These are phyloP conservation scores for Sesia bembeciformis DNA, from an alignment of 2,888 invertebrate genomes.

Conservation along the genomic window DNA sequence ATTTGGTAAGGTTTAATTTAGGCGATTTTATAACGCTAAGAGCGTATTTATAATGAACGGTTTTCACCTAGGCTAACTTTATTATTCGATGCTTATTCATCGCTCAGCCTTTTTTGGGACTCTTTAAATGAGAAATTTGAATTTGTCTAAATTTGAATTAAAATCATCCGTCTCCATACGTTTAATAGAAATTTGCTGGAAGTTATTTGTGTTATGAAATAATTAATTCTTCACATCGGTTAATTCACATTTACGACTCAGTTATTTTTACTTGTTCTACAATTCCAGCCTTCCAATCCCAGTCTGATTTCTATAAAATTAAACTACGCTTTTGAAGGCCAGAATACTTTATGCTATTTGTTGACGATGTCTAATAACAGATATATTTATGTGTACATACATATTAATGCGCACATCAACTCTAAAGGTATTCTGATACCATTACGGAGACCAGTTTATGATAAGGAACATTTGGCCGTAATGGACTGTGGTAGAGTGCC, in stretches of 20 bases:
- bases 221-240: too few species aligned
- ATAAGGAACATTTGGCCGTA: conserved; percentile 36
- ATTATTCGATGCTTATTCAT: too few species aligned
- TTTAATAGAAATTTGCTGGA: too few species aligned
- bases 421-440: conserved; percentile 43
- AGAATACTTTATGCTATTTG: conserved; percentile 45
- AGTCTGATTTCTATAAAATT: conserved; percentile 38
- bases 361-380: conserved; percentile 55
- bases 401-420: conserved; percentile 35
- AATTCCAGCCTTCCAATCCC: conserved; percentile 42
- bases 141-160: too few species aligned
- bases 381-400: conserved; percentile 33
- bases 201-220: too few species aligned
- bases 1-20: not conserved
- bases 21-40: too few species aligned
- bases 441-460: conserved; percentile 31
- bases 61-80: too few species aligned
- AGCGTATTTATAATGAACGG: too few species aligned
- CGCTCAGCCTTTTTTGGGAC: too few species aligned
- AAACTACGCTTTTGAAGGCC: conserved; percentile 37
- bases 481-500: conserved; percentile 61
- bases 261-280: not conserved
- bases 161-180: too few species aligned
- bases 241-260: too few species aligned
- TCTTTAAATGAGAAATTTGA: too few species aligned